Base-by-base conservation (phyloP, 2,113 vertebrate genomes). In the Saccopteryx bilineata region DNA sequence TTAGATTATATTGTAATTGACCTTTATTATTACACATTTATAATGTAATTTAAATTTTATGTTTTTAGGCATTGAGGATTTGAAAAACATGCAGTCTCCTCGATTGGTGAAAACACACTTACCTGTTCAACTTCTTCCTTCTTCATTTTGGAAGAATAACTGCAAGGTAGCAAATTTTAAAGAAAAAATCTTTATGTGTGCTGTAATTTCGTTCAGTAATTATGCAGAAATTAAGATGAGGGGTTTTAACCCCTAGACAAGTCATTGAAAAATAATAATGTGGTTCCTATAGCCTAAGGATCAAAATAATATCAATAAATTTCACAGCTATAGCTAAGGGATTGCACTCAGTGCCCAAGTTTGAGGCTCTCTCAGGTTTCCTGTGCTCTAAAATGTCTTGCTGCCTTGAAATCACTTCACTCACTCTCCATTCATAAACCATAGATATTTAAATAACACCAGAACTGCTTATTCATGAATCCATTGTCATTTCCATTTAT, bases 41-140 rank as follows among this genome's bases (percentile, higher is more conserved):
- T 14, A 66, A 76, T 79, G 0, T 6, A 50, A 1, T 63, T 92
- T 87, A 56, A 66, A 6, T 68, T 65, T 17, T 61, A 7, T 88
- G 4, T 56, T 56, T 54, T 5, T 97, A 98, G 98, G 98, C 0
- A 0, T 99, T 1, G 98, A 99, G 4, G 96, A 98, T 24, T 96
- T 99, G 88, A 94, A 97, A 31, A 96, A 84, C 28, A 98, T 98
- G 96, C 97, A 98, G 0, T 98, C 98, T 78, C 98, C 98, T 0
- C 94, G 98, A 50, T 95, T 99, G 56, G 98, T 99, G 76, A 99
- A 99, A 98, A 99, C 99, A 58, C 99, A 99, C 69, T 95, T 99
- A 5, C 99, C 98, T 0, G 97, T 99, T 95, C 98, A 99, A 58
- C 98, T 99, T 60, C 94, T 99, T 28, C 99, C 98, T 0, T 93